phyloP scores from a whole-genome alignment of 2,888 invertebrate species.

The Ochlodes sylvanus region DNA sequence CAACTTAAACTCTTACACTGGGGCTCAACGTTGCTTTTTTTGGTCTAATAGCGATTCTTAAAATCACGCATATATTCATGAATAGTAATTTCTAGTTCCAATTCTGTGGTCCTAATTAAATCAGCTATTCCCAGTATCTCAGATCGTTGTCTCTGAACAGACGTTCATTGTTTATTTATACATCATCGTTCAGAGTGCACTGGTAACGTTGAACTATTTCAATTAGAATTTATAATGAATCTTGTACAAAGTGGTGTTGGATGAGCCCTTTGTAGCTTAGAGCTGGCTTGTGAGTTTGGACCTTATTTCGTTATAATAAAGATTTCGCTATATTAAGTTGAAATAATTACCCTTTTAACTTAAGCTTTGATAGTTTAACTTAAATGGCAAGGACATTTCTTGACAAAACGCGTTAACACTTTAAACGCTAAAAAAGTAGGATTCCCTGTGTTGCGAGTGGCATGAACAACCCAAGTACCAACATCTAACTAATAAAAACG shows the following conservation, averaged over 20 bases:
- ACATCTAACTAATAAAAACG: too few species aligned
- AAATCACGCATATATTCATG: too few species aligned
- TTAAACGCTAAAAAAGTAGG: too few species aligned
- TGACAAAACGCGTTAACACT: background rate
- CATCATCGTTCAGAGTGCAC: constrained; percentile 16
- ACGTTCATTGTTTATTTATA: constrained; percentile 33
- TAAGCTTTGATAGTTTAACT: constrained; percentile 40
- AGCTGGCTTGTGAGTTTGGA: background rate
- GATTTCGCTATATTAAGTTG: background rate
- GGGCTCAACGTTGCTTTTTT: too few species aligned
- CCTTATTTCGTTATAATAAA: constrained; percentile 5
- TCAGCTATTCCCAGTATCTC: constrained; percentile 25
- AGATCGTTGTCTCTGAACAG: constrained; percentile 20
- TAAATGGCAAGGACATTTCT: constrained; percentile 41
- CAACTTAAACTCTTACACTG: too few species aligned
- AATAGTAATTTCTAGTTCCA: background rate
- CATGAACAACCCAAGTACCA: too few species aligned
- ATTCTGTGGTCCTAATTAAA: constrained; percentile 16
- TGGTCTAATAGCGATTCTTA: background rate
- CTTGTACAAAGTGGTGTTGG: constrained; percentile 18
- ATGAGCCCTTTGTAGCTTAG: constrained; percentile 3
- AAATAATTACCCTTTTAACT: constrained; percentile 23
- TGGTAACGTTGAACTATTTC: constrained; percentile 31
- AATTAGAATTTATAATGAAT: constrained; percentile 34
- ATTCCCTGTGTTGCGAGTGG: too few species aligned